Conservation (phyloP, 2,113 vertebrate genomes). For the Hyperoodon ampullatus region DNA sequence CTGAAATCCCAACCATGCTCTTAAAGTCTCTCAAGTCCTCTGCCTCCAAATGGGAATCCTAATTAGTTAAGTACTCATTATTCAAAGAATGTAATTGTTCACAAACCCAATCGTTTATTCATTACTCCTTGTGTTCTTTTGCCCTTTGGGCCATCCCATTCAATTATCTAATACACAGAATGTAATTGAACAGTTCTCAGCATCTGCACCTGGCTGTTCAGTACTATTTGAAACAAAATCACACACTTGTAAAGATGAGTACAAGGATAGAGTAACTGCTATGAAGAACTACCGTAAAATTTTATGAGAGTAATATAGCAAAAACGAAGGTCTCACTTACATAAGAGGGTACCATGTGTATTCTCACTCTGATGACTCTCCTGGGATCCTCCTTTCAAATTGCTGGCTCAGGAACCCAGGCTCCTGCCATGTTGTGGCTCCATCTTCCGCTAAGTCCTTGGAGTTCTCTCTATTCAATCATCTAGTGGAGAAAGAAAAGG, state of each 20-base stretch:
- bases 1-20: conserved; percentile 26
- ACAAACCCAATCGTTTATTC: conserved; percentile 57
- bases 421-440: neutral
- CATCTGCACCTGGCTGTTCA: neutral
- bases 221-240: neutral
- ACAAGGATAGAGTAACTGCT: neutral
- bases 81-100: conserved; percentile 61
- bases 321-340: conserved; percentile 6
- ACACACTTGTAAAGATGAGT: neutral
- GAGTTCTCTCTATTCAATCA: neutral
- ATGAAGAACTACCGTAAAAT: neutral
- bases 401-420: neutral
- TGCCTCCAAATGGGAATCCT: conserved; percentile 36
- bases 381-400: neutral
- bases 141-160: conserved; percentile 59
- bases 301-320: neutral
- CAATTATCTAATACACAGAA: conserved; percentile 37
- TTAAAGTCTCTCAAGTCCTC: conserved; percentile 32
- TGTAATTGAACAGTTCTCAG: conserved; percentile 22
- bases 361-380: neutral
- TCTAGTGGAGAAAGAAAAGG: neutral
- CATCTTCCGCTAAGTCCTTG: neutral
- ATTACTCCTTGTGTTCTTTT: conserved; percentile 56
- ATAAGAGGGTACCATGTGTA: neutral
- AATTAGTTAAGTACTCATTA: conserved; percentile 64